phyloP scores from a whole-genome alignment of 1,140 invertebrate species.

The Trichoplusia ni region DNA sequence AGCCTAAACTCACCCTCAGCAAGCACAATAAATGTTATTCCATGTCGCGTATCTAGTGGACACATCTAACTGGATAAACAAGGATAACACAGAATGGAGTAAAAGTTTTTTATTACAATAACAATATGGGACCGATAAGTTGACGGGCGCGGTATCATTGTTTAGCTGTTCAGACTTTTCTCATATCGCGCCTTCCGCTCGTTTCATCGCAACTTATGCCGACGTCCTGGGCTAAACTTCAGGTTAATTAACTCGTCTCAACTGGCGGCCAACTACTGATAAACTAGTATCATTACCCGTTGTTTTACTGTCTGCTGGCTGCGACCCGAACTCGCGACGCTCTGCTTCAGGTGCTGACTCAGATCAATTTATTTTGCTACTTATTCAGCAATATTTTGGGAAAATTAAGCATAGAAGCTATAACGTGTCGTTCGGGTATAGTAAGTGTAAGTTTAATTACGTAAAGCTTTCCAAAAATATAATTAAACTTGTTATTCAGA shows the following conservation, averaged over 20 bases:
- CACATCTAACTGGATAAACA: slow-evolving; percentile 27
- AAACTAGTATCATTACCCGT: slow-evolving; percentile 43
- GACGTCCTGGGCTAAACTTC: slow-evolving; percentile 41
- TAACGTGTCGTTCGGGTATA: too few species aligned
- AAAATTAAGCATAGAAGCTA: too few species aligned
- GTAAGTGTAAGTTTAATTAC: too few species aligned
- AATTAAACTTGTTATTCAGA: too few species aligned
- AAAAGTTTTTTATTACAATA: slow-evolving; percentile 53
- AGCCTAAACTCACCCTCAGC: neutral
- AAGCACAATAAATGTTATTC: slow-evolving; percentile 3
- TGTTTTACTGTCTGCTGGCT: slow-evolving; percentile 19
- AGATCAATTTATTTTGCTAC: too few species aligned
- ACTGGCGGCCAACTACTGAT: slow-evolving; percentile 34
- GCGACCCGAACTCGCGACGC: slow-evolving; percentile 1
- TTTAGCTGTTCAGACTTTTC: slow-evolving; percentile 46
- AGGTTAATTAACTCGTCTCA: slow-evolving; percentile 55
- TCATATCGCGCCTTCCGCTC: slow-evolving; percentile 50
- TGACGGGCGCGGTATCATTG: slow-evolving; percentile 38
- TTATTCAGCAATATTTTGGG: too few species aligned
- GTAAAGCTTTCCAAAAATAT: too few species aligned
- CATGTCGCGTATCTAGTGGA: slow-evolving; percentile 4
- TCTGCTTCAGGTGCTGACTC: too few species aligned
- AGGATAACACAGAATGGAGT: slow-evolving; percentile 25
- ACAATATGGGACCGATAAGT: slow-evolving; percentile 44
- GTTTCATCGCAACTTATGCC: slow-evolving; percentile 44